A percentile compares a stretch with the other conserved stretches of the same genome.
Evolutionary conservation across 1,140 invertebrate genomes (phyloP).

Genomic region (Vollenhovia emeryi): DNA sequence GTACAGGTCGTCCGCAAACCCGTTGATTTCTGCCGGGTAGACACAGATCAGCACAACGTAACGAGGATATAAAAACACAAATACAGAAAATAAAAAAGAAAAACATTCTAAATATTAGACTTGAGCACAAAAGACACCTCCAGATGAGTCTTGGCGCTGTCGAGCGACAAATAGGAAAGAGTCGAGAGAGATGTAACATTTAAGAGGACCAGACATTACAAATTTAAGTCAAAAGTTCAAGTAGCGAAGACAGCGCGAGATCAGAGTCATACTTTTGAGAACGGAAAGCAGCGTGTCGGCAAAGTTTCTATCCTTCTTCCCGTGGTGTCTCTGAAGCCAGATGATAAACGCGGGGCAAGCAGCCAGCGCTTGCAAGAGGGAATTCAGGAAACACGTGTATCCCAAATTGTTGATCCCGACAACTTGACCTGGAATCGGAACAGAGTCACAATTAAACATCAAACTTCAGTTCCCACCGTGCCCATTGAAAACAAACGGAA

Average conservation of each 20-base stretch:
- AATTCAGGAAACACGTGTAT: conserved; percentile 95
- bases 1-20: conserved; percentile 89
- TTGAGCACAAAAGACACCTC: background rate
- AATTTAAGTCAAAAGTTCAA: background rate
- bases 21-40: conserved; percentile 89
- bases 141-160: background rate
- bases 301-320: conserved; percentile 87
- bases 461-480: background rate
- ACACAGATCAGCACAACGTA: conserved; percentile 57
- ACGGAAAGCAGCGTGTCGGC: conserved; percentile 88
- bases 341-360: conserved; percentile 92
- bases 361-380: conserved; percentile 93
- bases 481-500: no score
- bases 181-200: background rate
- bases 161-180: background rate
- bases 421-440: conserved; percentile 87
- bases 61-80: background rate
- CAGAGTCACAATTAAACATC: background rate
- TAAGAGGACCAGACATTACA: background rate
- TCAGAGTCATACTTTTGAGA: conserved; percentile 86
- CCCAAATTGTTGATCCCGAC: conserved; percentile 94
- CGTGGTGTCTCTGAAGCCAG: conserved; percentile 90
- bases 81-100: background rate
- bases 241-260: background rate
- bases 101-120: no score